These are phyloP conservation scores for Coptodon bakossiorum DNA, from an alignment of 2,113 vertebrate species.

Conservation along the genomic window DNA sequence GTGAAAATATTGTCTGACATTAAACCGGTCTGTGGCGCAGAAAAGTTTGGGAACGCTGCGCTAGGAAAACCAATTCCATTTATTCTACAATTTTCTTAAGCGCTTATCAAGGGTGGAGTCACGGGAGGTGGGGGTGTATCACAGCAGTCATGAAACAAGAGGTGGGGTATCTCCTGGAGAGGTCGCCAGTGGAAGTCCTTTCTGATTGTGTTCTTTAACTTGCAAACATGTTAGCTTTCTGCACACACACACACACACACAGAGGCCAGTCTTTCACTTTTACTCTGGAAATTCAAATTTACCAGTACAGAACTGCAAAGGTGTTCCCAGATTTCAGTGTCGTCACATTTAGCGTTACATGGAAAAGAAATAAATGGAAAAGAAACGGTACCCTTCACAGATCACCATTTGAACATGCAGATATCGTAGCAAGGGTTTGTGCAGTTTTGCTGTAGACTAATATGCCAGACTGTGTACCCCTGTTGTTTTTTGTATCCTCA, in stretches of 20 bases:
- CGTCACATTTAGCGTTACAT: accelerated
- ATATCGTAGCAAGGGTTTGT: neutral
- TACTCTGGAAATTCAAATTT: neutral
- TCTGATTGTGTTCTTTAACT: neutral
- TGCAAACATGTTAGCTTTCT: neutral
- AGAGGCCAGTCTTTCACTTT: neutral
- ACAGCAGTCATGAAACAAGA: neutral
- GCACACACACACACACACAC: neutral
- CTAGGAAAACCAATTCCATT: neutral
- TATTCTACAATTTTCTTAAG: neutral
- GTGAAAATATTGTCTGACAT: neutral
- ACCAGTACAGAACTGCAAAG: neutral
- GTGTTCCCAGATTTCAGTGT: neutral
- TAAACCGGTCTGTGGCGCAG: neutral
- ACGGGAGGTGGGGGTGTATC: neutral
- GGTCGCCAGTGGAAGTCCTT: accelerated
- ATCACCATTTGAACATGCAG: neutral
- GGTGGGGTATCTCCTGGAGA: neutral
- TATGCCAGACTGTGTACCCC: neutral
- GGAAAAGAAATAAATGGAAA: neutral
- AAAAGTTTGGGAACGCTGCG: neutral
- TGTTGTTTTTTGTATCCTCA: neutral
- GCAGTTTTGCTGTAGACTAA: too few relatives aligned
- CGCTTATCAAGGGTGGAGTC: neutral
- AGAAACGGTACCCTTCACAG: neutral